A percentile compares a stretch with the other conserved stretches of the same genome.
Evolutionary conservation across 1,140 invertebrate species (phyloP).

Genomic region (Lucilia sericata): DNA sequence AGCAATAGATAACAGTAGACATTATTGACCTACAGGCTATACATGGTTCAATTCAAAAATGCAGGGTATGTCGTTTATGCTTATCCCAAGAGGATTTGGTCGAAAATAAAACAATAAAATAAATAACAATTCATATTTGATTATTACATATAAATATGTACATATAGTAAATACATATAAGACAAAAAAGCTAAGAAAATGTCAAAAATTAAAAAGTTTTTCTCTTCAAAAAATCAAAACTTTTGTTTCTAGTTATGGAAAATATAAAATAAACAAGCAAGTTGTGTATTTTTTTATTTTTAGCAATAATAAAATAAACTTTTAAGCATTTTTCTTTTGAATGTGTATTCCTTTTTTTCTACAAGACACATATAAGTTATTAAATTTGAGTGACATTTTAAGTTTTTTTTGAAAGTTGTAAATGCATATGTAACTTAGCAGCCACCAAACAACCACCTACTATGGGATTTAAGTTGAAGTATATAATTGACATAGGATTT

Average conservation of each 20-base stretch:
- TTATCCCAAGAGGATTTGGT: neutral
- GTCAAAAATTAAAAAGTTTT: neutral
- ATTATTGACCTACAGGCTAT: too few species aligned
- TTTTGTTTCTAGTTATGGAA: neutral
- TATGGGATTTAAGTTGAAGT: too few species aligned
- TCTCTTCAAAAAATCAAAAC: neutral
- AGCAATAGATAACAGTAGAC: too few species aligned
- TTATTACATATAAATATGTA: neutral
- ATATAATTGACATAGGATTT: too few species aligned
- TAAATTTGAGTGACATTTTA: constrained; percentile 29
- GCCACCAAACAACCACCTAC: neutral
- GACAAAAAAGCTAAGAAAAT: neutral
- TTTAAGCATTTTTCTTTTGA: neutral
- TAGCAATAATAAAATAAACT: neutral
- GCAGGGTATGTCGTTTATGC: neutral
- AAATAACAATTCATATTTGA: neutral
- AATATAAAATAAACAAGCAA: neutral
- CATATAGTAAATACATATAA: neutral
- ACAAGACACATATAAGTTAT: constrained; percentile 5
- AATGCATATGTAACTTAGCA: too few species aligned
- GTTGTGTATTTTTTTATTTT: neutral
- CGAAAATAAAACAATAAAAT: neutral
- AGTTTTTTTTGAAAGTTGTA: neutral
- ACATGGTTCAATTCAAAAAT: neutral
- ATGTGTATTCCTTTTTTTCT: neutral